Percentiles rank a stretch among this genome's conserved stretches.
Evolutionary conservation across 1,140 invertebrate genomes (phyloP).

Genomic region (Patella vulgata): DNA sequence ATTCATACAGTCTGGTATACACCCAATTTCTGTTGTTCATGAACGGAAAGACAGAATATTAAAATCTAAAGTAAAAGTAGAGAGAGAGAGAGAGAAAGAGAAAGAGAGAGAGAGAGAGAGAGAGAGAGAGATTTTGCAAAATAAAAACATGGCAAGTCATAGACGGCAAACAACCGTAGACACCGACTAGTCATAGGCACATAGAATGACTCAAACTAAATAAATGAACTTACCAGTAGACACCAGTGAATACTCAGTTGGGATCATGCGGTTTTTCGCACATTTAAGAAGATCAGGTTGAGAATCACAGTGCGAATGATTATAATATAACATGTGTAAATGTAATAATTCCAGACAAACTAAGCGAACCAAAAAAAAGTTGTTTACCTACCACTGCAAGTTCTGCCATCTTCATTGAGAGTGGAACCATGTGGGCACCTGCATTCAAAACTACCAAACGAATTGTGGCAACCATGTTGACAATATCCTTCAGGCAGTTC

Average conservation of each 20-base stretch:
- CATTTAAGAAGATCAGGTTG: neutral
- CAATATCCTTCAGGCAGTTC: slow-evolving; percentile 75
- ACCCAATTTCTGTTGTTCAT: slow-evolving; percentile 7
- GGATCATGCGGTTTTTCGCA: no score
- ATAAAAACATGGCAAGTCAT: no score
- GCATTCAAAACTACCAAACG: slow-evolving; percentile 59
- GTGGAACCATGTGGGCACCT: slow-evolving; percentile 67
- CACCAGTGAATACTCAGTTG: no score
- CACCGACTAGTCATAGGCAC: no score
- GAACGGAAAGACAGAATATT: neutral
- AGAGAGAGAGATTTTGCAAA: no score
- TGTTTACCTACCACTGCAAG: slow-evolving; percentile 72
- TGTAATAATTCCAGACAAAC: neutral
- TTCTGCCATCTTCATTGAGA: slow-evolving; percentile 77
- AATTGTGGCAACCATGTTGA: slow-evolving; percentile 72
- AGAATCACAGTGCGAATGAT: neutral
- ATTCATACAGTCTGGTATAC: slow-evolving; percentile 30
- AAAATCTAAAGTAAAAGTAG: neutral
- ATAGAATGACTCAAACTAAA: no score
- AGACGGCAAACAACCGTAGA: no score
- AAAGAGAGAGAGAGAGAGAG: neutral
- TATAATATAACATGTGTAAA: neutral
- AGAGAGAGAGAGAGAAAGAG: neutral
- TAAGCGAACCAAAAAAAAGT: neutral
- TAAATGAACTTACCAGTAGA: no score